These are phyloP conservation scores for Caenorhabditis wallacei DNA, from an alignment of 2,888 invertebrate species.

Conservation along the genomic window DNA sequence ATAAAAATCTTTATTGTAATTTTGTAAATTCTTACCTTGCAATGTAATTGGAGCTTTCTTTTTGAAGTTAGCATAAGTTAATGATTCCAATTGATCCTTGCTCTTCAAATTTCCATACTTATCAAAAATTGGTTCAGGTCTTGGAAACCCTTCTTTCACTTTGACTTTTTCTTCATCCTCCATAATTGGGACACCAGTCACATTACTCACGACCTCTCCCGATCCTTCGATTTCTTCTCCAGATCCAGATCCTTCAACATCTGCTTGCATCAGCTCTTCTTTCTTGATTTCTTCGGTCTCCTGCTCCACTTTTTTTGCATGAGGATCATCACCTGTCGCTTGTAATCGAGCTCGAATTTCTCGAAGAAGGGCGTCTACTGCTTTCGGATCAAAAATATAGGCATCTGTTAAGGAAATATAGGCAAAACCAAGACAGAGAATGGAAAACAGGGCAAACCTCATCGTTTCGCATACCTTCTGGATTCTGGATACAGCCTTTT, in stretches of 20 bases:
- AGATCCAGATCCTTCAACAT: slow-evolving; percentile 46
- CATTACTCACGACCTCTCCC: slow-evolving; percentile 32
- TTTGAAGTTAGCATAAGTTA: slow-evolving; percentile 56
- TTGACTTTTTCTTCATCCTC: slow-evolving; percentile 25
- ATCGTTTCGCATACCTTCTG: slow-evolving; percentile 34
- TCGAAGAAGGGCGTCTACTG: slow-evolving; percentile 56
- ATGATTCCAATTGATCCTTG: slow-evolving; percentile 49
- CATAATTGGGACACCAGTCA: slow-evolving; percentile 52
- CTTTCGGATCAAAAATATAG: slow-evolving; percentile 56
- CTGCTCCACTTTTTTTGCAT: slow-evolving; percentile 20
- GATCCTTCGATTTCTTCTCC: slow-evolving; percentile 55
- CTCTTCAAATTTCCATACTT: slow-evolving; percentile 56
- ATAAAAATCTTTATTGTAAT: background rate
- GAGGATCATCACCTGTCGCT: slow-evolving; percentile 35
- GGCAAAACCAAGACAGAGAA: slow-evolving; percentile 36
- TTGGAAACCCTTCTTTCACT: slow-evolving; percentile 52
- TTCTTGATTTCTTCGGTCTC: slow-evolving; percentile 55
- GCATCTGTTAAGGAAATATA: slow-evolving; percentile 42
- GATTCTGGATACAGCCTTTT: slow-evolving; percentile 57
- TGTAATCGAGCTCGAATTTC: slow-evolving; percentile 63
- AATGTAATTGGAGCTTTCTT: slow-evolving; percentile 56
- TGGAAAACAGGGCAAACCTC: slow-evolving; percentile 45
- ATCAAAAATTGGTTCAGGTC: slow-evolving; percentile 62
- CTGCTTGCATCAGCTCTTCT: slow-evolving; percentile 43
- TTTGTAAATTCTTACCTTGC: slow-evolving; percentile 27